Evolutionary conservation across 2,888 invertebrate species (phyloP).

Genomic region (Thecophora atra): DNA sequence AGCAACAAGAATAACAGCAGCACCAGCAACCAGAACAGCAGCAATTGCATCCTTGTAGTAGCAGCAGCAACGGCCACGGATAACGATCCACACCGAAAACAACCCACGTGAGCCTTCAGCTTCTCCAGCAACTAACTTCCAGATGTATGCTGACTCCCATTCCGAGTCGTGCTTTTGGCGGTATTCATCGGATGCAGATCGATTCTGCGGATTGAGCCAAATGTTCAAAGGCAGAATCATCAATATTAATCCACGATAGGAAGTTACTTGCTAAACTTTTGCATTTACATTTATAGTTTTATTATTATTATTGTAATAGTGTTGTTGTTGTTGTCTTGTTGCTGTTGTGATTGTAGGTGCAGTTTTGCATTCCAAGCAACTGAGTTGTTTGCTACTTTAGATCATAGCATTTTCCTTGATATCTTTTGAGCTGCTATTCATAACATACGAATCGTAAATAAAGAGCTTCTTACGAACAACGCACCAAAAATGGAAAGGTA

Average conservation of each 20-base stretch:
- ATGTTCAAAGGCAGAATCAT: conserved; percentile 22
- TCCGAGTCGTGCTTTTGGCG: neutral
- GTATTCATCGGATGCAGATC: neutral
- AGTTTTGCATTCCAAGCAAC: conserved; percentile 9
- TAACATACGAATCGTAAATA: no score
- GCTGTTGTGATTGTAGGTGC: conserved; percentile 9
- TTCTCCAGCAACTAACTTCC: neutral
- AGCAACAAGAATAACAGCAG: neutral
- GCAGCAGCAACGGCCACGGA: conserved; percentile 4
- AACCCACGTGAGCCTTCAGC: conserved; percentile 29
- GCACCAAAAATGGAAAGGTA: neutral
- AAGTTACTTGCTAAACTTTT: conserved; percentile 30
- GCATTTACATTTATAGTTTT: conserved; percentile 18
- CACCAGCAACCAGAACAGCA: conserved; percentile 3
- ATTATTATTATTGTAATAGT: conserved; percentile 9
- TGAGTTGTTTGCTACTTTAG: neutral
- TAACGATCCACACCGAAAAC: conserved; percentile 13
- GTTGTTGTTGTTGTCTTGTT: conserved; percentile 4
- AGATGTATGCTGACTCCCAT: neutral
- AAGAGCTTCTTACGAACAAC: neutral
- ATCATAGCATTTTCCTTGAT: neutral
- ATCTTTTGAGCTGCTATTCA: neutral
- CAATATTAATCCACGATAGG: conserved; percentile 32
- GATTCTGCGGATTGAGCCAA: conserved; percentile 5
- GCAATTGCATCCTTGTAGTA: conserved; percentile 19